A percentile compares a stretch with the other conserved stretches of the same genome.
Conservation (phyloP, 2,113 vertebrate species). For the Odontophorus gujanensis region DNA sequence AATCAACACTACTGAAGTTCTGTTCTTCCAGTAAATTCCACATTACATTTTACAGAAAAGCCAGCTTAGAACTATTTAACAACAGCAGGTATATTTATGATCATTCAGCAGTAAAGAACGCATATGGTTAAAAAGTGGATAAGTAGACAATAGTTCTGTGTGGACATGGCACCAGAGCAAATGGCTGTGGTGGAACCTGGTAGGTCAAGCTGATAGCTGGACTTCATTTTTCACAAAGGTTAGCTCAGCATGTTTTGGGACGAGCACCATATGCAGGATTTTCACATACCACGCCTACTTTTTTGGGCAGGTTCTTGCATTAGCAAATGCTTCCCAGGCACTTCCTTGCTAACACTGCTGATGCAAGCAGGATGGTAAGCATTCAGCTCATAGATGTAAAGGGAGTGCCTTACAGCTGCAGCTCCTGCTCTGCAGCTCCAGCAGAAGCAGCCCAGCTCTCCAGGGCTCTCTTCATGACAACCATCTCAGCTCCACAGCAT, state of each 20-base stretch:
- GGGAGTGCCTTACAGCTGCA: accelerated
- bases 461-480: neutral
- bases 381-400: neutral
- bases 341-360: neutral
- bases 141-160: neutral
- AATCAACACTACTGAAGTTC: neutral
- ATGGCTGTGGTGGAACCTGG: neutral
- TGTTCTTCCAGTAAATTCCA: neutral
- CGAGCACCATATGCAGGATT: neutral
- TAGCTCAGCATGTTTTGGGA: neutral
- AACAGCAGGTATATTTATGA: neutral
- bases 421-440: neutral
- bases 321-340: neutral
- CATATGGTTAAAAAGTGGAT: neutral
- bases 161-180: neutral
- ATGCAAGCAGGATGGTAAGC: neutral
- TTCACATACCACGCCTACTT: neutral
- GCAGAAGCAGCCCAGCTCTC: neutral
- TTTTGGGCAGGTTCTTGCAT: neutral
- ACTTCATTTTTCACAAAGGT: neutral
- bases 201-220: neutral
- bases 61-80: neutral
- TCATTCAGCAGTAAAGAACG: neutral
- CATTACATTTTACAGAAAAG: neutral
- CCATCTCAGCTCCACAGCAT: neutral